Conservation (phyloP, 2,888 invertebrate species). For the Mantis religiosa region DNA sequence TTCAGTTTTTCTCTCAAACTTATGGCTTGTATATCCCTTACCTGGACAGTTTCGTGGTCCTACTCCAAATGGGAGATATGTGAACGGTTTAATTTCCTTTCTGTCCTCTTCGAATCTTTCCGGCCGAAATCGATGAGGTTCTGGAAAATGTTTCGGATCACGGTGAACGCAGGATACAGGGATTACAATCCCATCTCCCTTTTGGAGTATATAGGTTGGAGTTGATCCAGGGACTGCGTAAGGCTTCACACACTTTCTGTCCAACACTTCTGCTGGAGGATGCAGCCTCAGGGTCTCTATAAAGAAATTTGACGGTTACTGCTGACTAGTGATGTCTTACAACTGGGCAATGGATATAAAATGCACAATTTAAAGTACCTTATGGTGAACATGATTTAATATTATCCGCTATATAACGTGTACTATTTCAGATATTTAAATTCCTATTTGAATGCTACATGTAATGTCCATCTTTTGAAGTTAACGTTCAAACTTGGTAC, state of each 20-base stretch:
- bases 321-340: too few relatives aligned
- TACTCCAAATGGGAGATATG: slow-evolving; percentile 53
- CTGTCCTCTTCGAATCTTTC: slow-evolving; percentile 33
- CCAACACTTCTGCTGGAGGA: slow-evolving; percentile 46
- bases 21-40: slow-evolving; percentile 29
- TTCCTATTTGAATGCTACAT: too few relatives aligned
- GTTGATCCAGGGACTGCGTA: slow-evolving; percentile 39
- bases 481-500: too few relatives aligned
- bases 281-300: slow-evolving; percentile 52
- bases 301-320: slow-evolving; percentile 16
- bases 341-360: too few relatives aligned
- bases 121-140: slow-evolving; percentile 41
- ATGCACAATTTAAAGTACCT: background rate
- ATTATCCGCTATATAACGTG: too few relatives aligned
- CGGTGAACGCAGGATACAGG: slow-evolving; percentile 19
- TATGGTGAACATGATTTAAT: background rate
- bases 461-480: too few relatives aligned
- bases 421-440: too few relatives aligned
- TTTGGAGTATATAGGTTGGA: background rate
- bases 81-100: slow-evolving; percentile 24
- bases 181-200: slow-evolving; percentile 34
- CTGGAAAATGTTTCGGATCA: slow-evolving; percentile 5
- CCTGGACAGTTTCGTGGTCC: slow-evolving; percentile 63
- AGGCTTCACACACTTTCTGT: slow-evolving; percentile 50
- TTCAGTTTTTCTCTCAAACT: too few relatives aligned